Base-by-base conservation (phyloP, 2,797 vertebrate species). In the Hirundo rustica region DNA sequence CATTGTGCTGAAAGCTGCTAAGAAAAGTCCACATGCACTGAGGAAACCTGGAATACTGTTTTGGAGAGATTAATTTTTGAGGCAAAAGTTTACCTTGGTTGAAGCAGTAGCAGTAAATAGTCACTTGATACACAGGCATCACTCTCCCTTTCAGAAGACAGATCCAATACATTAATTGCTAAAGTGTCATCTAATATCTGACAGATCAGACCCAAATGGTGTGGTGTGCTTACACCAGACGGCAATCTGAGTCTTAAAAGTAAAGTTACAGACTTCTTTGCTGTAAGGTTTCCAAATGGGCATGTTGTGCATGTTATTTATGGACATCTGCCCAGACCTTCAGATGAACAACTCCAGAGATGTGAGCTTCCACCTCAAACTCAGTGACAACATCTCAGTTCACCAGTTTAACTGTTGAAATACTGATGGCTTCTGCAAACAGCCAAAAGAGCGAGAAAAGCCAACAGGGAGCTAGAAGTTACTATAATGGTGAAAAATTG, bases 251-350 rank as follows among this genome's bases (percentile, higher is more conserved):
- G 29, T 21, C 83, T 86, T 62, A 45, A 70, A 82, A 89, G 70
- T 26, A 38, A 88, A 80, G 40, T 86, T 86, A 71, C 34, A 71
- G 70, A 12, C 29, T 32, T 65, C 68, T 81, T 62, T 54, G 50
- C 55, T 7, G 4, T 61, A 84, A 86, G n/a, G 18, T 27, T 93
- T 95, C 80, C 54, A 88, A 94, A 65, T 2, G 26, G 73, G 26
- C n/a, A 68, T 10, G 50, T 29, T 7, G 4, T 4, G 1, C 29
- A 30, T 2, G 0, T 86, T 77, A 86, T 86, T 83, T 73, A 88
- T 44, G 74, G 73, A 58, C n/a, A 84, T 70, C 62, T 78, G 66
- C 54, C 66, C 87, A 93, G 84, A 67, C 67, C 32, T 78, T 74
- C 51, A 90, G 62, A 75, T 19, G 44, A 92, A 85, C 65, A 79